Conservation (phyloP, 2,113 vertebrate species). For the Scomber scombrus region DNA sequence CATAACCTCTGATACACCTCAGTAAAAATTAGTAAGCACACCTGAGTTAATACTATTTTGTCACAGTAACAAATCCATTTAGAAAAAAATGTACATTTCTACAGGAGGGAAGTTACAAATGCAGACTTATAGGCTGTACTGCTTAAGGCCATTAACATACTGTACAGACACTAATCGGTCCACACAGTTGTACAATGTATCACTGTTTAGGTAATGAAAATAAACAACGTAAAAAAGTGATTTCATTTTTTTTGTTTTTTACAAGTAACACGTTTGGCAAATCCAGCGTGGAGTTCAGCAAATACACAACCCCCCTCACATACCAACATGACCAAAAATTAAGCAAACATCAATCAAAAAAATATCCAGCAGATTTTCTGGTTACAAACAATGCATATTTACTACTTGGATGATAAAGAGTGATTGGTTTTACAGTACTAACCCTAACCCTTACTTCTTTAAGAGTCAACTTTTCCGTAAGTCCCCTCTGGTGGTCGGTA, state of each 20-base stretch:
- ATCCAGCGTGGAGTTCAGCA: background rate
- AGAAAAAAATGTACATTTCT: too few relatives aligned
- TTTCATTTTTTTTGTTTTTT: conserved; percentile 23
- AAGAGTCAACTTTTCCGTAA: conserved; percentile 97
- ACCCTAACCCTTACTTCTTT: conserved; percentile 59
- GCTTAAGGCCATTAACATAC: background rate
- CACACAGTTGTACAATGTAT: background rate
- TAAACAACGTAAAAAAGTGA: conserved; percentile 42
- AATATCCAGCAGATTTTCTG: conserved; percentile 8
- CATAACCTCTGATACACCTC: too few relatives aligned
- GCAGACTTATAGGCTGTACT: background rate
- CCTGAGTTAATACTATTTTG: too few relatives aligned
- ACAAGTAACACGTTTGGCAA: conserved; percentile 14
- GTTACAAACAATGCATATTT: background rate
- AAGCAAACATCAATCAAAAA: background rate
- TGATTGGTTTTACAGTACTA: background rate
- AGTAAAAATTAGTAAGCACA: too few relatives aligned
- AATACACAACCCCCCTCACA: background rate
- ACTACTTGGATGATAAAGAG: background rate
- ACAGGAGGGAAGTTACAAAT: background rate
- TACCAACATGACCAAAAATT: background rate
- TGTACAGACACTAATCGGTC: background rate
- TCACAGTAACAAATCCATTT: background rate
- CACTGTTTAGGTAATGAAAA: background rate
- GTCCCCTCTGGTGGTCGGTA: conserved; percentile 98